These are phyloP conservation scores for Alethe castanea DNA, from an alignment of 2,113 vertebrate species.

Conservation along the genomic window DNA sequence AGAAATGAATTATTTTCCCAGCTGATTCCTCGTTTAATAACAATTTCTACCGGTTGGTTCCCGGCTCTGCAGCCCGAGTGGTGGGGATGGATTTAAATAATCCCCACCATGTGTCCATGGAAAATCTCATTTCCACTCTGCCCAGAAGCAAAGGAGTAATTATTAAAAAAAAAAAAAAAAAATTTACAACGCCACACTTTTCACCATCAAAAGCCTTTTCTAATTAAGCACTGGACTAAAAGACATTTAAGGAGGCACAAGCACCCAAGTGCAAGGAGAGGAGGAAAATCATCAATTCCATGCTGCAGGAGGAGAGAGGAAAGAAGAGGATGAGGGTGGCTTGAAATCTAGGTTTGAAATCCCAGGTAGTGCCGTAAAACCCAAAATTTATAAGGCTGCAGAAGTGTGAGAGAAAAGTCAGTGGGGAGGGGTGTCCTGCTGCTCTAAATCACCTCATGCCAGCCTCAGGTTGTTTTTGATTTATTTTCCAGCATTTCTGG, in stretches of 20 bases:
- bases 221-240: neutral
- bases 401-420: neutral
- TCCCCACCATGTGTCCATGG: neutral
- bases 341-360: neutral
- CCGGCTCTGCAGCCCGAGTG: fast-evolving
- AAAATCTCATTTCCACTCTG: conserved; percentile 21
- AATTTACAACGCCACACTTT: neutral
- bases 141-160: neutral
- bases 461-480: neutral
- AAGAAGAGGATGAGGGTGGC: neutral
- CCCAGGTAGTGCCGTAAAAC: neutral
- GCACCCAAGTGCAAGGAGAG: neutral
- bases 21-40: neutral
- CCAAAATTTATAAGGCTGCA: neutral
- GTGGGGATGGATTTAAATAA: neutral
- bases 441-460: neutral
- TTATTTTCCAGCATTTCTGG: neutral
- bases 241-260: neutral
- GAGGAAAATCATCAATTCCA: neutral
- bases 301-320: neutral
- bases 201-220: neutral
- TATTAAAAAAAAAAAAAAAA: neutral
- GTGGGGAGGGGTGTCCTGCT: neutral
- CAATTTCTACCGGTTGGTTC: neutral
- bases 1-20: neutral